Conservation (phyloP, 1,140 invertebrate species). For the Hylyphantes graminicola region DNA sequence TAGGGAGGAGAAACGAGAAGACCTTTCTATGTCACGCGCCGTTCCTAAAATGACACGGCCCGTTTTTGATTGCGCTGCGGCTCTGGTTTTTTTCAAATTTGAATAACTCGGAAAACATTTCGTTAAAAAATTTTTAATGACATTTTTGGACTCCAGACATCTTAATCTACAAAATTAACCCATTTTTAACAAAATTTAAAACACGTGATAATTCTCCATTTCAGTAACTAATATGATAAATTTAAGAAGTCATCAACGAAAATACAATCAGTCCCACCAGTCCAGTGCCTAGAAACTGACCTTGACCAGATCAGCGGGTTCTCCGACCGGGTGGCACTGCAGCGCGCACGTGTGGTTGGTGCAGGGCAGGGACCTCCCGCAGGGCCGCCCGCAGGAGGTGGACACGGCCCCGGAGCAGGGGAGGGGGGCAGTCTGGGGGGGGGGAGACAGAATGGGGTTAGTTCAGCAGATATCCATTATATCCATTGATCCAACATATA, state of each 20-base stretch:
- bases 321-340: conserved; percentile 78
- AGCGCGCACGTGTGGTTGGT: conserved; percentile 82
- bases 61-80: too few relatives aligned
- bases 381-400: conserved; percentile 79
- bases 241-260: neutral
- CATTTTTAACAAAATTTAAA: too few relatives aligned
- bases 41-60: too few relatives aligned
- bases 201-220: too few relatives aligned
- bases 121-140: too few relatives aligned
- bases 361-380: conserved; percentile 78
- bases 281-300: neutral
- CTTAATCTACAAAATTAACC: too few relatives aligned
- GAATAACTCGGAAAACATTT: too few relatives aligned
- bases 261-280: neutral
- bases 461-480: neutral
- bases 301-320: neutral
- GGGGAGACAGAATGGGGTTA: neutral
- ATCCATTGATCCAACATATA: too few relatives aligned
- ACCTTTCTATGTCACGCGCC: too few relatives aligned
- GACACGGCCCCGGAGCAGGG: conserved; percentile 80
- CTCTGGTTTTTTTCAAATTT: too few relatives aligned
- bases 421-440: conserved; percentile 72
- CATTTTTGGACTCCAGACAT: too few relatives aligned
- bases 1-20: too few relatives aligned
- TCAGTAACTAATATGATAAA: neutral